Evolutionary conservation across 2,113 vertebrate genomes (phyloP), one percentile per base, ranked within the genome.

Genomic region (Dinomys branickii): DNA sequence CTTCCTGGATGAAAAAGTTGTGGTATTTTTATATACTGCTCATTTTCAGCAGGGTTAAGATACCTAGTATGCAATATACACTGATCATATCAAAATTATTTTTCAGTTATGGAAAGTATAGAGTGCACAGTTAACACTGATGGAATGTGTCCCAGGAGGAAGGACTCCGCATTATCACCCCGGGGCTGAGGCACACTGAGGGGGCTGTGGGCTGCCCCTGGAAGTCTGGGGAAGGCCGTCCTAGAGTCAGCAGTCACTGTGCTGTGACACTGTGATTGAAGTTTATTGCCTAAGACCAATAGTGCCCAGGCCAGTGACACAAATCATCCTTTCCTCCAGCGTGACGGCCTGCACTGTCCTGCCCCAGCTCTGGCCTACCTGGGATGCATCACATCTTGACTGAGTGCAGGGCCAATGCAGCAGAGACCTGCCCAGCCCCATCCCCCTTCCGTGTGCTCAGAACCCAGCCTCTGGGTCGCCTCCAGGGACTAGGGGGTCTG

Each of bases 131-230:
- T 69, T 35, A 58, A 35, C 33, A 67, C 12, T 61, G 35, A 69
- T 30, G 7, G 67, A 81, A 83, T 35, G 30, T 17, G 4, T 17
- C 17, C 44, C 2, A 5, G 0, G 14, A 50, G 26, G 13, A 28
- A 33, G 75, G 44, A 50, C 44, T 17, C 14, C 3, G 75, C 44
- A 9, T 54, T 20, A 22, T 77, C 41, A 11, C 33, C 8, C 75
- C 9, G 10, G 7, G 1, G 30, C 47, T 12, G 7, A 47, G 7
- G 33, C 33, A 3, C 28, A 1, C 7, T 19, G 30, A 10, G 44
- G 30, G 75, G 75, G 44, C 44, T 30, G 20, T 8, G 69, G 44
- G 14, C 12, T 20, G 17, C 20, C 17, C 1, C 30, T 11, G 44
- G 30, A 19, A 3, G 6, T 52, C 47, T 30, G 9, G 33, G 30